Base-by-base conservation (phyloP, 2,888 invertebrate species). In the Tachystola acroxantha region DNA sequence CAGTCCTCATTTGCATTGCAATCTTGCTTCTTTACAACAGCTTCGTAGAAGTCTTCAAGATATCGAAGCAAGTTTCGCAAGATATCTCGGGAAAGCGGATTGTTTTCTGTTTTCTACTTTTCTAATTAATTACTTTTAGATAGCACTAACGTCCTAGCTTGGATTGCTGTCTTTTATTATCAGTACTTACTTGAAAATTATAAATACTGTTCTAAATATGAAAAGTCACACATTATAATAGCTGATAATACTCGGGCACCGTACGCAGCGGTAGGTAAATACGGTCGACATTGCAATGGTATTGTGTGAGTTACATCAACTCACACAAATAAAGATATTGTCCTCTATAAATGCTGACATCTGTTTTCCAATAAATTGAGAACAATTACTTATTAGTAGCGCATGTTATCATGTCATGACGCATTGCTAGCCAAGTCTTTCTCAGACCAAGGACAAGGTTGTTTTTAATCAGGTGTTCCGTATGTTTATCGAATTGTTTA, bases 351-450 rank as follows among this genome's bases (percentile, higher is more conserved):
- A 16, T 16, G 16, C 2, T 16, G n/a, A 30, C 14, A 14, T 16
- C 16, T 30, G 14, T 13, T 36, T 30, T 6, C 1, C 14, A 22
- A 9, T 26, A 33, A 37, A 37, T 29, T 37, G 37, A 37, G 37
- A 37, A 37, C 28, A 37, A 37, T 36, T 28, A 37, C n/a, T n/a
- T n/a, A n/a, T n/a, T n/a, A 24, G 33, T 22, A 28, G 33, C 24
- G 3, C 16, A 16, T 16, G 16, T 30, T 30, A 16, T 32, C 27
- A 35, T 25, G 34, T 10, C 12, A 11, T 30, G 28, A 29, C 11
- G 29, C 16, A 25, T 13, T 20, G 22, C 29, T 6, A 4, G 24
- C 9, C 24, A 16, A 30, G 12, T 28, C 31, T 36, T 24, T 36
- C 10, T 4, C n/a, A 10, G 25, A 12, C 7, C 36, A 36, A 36